Base-by-base conservation (phyloP, 2,888 invertebrate genomes). In the Incurvaria masculella region DNA sequence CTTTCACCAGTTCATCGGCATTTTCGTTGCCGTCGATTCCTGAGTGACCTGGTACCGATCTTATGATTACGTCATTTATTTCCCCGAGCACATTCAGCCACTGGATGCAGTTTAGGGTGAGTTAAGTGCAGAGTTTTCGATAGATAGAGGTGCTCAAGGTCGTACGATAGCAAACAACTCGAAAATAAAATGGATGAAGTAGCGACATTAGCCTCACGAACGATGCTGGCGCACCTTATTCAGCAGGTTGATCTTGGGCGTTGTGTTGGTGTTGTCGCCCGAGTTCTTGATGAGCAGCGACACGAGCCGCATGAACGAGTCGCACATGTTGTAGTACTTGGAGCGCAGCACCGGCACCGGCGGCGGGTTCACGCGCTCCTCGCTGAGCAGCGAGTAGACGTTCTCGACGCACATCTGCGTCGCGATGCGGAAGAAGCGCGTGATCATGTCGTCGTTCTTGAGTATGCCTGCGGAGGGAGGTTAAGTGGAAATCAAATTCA, bases 401-500 rank as follows among this genome's bases (percentile, higher is more conserved):
- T 94, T 85, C 66, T 97, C 96, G 2, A 97, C 91, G 69, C 97
- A 97, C 82, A 97, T 89, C 68, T 97, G 96, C 0, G 96, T 95
- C 48, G 96, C 95, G 52, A 97, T 85, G 41, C 98, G 86, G 81
- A 99, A 97, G 80, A 99, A 99, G 49, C 97, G 80, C 0, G 97
- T 95, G 53, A 99, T 97, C 61, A 97, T 82, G 63, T 99, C 98
- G 64, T 99, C 99, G 0, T 97, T 96, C 69, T 97, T 97, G 46
- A 97, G 79, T 51, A 99, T 95, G 4, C 99, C 33, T 33, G 33
- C 95, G 59, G 94, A 91, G 19, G 10, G n/a, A n/a, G n/a, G 45
- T 42, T n/a, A n/a, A n/a, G n/a, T n/a, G n/a, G n/a, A n/a, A n/a
- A n/a, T n/a, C n/a, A n/a, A n/a, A n/a, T n/a, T n/a, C n/a, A n/a